A percentile compares a stretch with the other conserved stretches of the same genome.
These are phyloP conservation scores for Apotomis turbidana DNA, from an alignment of 2,888 invertebrate species.

Conservation along the genomic window DNA sequence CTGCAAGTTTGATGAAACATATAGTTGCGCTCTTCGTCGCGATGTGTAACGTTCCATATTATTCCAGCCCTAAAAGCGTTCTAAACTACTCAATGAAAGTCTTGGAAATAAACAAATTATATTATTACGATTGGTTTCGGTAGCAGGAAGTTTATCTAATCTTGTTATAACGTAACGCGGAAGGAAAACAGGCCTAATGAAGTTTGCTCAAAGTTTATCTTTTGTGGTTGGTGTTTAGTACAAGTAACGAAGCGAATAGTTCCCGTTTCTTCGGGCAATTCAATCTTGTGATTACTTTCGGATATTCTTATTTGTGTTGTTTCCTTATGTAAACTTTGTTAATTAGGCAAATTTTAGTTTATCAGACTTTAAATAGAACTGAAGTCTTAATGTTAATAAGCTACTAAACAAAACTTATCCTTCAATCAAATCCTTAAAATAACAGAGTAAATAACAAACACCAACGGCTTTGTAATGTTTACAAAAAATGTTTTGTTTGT, in stretches of 20 bases:
- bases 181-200: neutral
- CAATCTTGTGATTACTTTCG: constrained; percentile 1
- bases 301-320: neutral
- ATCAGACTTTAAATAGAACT: neutral
- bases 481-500: too few relatives aligned
- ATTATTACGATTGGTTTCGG: neutral
- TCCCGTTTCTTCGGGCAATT: neutral
- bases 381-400: too few relatives aligned
- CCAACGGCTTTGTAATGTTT: too few relatives aligned
- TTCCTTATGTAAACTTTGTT: neutral
- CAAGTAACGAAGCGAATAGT: neutral
- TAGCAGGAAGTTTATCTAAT: neutral
- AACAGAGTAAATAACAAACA: too few relatives aligned
- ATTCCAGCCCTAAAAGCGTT: too few relatives aligned
- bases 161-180: neutral
- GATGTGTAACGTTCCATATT: too few relatives aligned
- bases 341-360: neutral
- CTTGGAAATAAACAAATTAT: too few relatives aligned
- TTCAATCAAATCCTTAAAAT: too few relatives aligned
- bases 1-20: too few relatives aligned
- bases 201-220: neutral
- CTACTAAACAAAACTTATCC: too few relatives aligned
- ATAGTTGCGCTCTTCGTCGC: too few relatives aligned
- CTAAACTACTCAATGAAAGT: too few relatives aligned
- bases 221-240: neutral